phyloP scores from a whole-genome alignment of 2,113 vertebrate genomes.

The Ailuropoda melanoleuca region DNA sequence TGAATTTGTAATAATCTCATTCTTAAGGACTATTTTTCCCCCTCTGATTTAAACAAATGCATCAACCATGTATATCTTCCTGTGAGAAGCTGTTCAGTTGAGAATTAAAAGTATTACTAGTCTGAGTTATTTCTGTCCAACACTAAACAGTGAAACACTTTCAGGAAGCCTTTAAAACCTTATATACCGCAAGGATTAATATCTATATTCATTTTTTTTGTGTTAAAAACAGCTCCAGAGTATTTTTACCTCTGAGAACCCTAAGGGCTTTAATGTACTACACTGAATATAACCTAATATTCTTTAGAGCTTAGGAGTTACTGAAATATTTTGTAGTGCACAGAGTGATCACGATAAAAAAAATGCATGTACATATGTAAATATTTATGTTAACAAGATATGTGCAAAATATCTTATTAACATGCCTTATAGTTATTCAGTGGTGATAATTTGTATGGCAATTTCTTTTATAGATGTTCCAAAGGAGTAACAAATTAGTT shows the following conservation, averaged over 20 bases:
- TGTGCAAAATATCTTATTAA: background rate
- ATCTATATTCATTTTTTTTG: background rate
- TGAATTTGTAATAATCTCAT: background rate
- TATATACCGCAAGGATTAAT: background rate
- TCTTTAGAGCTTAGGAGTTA: background rate
- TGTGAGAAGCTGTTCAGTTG: background rate
- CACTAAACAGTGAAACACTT: background rate
- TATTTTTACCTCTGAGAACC: background rate
- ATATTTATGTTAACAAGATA: background rate
- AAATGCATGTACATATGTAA: background rate
- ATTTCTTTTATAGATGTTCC: background rate
- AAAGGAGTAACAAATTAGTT: background rate
- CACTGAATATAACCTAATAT: background rate
- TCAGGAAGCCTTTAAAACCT: background rate
- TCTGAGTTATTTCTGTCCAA: background rate
- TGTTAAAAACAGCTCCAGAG: background rate
- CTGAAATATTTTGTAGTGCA: background rate
- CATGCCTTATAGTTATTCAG: background rate
- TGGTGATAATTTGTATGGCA: background rate
- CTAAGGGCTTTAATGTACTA: background rate
- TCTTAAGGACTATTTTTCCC: background rate
- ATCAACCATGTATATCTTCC: background rate
- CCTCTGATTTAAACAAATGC: background rate
- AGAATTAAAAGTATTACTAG: background rate
- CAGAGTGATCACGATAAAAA: background rate